phyloP scores from a whole-genome alignment of 2,888 invertebrate genomes.

The Anoplius nigerrimus region DNA sequence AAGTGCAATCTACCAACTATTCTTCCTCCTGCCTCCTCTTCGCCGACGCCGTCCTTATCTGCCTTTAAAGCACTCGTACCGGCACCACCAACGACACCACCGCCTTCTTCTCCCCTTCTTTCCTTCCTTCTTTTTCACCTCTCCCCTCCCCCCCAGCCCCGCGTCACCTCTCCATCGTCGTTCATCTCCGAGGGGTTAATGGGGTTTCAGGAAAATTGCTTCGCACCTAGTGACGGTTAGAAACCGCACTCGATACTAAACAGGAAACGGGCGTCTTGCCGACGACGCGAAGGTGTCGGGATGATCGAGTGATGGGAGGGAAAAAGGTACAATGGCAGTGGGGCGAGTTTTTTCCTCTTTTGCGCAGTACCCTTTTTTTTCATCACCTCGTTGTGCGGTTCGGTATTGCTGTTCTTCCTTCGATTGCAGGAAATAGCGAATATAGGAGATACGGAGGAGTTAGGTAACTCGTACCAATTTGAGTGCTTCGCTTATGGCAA shows the following conservation, averaged over 20 bases:
- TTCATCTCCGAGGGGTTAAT: constrained; percentile 68
- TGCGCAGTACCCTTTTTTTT: too few relatives aligned
- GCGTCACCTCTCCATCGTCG: constrained; percentile 47
- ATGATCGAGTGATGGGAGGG: too few relatives aligned
- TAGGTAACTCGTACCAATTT: too few relatives aligned
- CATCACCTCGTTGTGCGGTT: too few relatives aligned
- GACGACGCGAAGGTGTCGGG: background rate
- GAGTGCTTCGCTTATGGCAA: too few relatives aligned
- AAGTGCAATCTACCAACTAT: constrained; percentile 56
- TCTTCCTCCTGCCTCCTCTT: constrained; percentile 24
- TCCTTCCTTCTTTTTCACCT: background rate
- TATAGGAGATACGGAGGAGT: too few relatives aligned
- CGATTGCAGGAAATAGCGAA: too few relatives aligned
- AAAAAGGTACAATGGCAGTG: too few relatives aligned
- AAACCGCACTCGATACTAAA: constrained; percentile 40
- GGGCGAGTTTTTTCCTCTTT: too few relatives aligned
- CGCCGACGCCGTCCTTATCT: constrained; percentile 1
- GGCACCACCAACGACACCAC: constrained; percentile 8
- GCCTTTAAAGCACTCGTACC: background rate
- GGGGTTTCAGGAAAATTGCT: constrained; percentile 69
- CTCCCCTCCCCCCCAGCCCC: constrained; percentile 32
- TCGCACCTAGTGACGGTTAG: constrained; percentile 60
- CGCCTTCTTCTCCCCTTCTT: constrained; percentile 35
- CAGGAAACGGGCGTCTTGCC: background rate
- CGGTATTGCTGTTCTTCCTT: too few relatives aligned